Evolutionary conservation across 1,140 invertebrate species (phyloP), one percentile per base, ranked within the genome.

Genomic region (Anastatus disparis): DNA sequence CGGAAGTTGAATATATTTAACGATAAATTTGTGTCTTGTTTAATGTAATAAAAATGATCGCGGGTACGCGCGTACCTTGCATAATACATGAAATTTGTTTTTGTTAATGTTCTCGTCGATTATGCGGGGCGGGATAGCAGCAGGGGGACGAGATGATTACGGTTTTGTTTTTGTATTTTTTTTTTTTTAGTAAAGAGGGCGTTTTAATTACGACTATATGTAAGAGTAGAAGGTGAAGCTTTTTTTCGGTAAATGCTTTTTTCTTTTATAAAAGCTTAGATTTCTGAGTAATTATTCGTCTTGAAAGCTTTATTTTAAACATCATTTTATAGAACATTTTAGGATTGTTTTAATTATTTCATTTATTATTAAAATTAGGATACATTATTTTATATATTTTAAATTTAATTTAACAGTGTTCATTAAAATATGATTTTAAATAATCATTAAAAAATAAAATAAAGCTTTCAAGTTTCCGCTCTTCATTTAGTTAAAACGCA

Each of bases 221-320:
- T 44, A 31, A 58, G 31, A 59, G 56, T 59, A 40, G 38, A 22
- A 48, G 26, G 27, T 66, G 58, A 58, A 58, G 31, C 50, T 48
- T 4, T 2, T 56, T 46, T 4, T 22, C 17, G n/a, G 17, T 26
- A 4, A 22, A 29, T 38, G 31, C 17, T 29, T 59, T 65, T 31
- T 38, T 27, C 24, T 31, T 44, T 55, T 27, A 55, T 27, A 48
- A 10, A 65, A 65, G 35, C 31, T 42, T 50, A 1, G 12, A 64
- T 3, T 6, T 27, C 52, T 52, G 7, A 3, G 50, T 20, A 17
- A 31, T 35, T 13, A 17, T 27, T 13, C n/a, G 38, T 29, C 42
- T 10, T 26, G 27, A 58, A 67, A 10, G 52, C 53, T 48, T 67
- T 56, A 55, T 65, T 42, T n/a, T n/a, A n/a, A n/a, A n/a, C n/a